These are phyloP conservation scores for Xanthostigma xanthostigma DNA, from an alignment of 2,888 invertebrate genomes.

Conservation along the genomic window DNA sequence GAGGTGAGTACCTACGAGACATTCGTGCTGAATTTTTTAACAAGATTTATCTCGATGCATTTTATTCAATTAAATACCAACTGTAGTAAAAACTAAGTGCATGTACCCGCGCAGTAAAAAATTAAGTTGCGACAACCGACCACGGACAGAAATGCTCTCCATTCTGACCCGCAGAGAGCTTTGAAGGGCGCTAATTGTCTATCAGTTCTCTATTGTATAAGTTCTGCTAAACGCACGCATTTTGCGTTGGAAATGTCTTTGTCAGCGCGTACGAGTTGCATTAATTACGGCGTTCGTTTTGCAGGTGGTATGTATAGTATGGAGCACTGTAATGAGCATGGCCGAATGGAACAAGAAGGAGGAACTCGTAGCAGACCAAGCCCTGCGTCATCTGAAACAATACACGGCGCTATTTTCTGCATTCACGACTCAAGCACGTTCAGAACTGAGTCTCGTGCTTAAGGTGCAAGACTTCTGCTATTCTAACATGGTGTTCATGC, in stretches of 20 bases:
- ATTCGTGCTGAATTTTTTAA: background rate
- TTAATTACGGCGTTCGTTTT: too few species aligned
- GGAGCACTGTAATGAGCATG: slow-evolving; percentile 88
- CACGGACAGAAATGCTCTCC: too few species aligned
- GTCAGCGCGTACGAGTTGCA: too few species aligned
- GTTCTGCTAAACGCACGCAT: too few species aligned
- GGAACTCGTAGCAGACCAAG: slow-evolving; percentile 90
- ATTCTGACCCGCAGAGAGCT: too few species aligned
- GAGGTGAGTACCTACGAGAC: slow-evolving; percentile 40
- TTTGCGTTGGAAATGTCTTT: too few species aligned
- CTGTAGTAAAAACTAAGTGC: too few species aligned
- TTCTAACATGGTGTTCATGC: slow-evolving; percentile 98
- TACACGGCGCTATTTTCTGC: slow-evolving; percentile 78
- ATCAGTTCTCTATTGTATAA: too few species aligned
- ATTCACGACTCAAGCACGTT: slow-evolving; percentile 71
- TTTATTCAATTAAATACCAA: background rate
- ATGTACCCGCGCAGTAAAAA: too few species aligned
- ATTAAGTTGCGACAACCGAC: too few species aligned
- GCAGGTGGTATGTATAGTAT: slow-evolving; percentile 36
- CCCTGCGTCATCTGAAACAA: slow-evolving; percentile 73
- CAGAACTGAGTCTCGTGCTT: slow-evolving; percentile 75
- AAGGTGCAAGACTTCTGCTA: slow-evolving; percentile 97
- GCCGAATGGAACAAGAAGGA: slow-evolving; percentile 99
- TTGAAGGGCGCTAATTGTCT: too few species aligned
- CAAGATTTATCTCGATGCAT: background rate